These are phyloP conservation scores for Drosophila mulleri DNA, from an alignment of 2,888 invertebrate species.

Conservation along the genomic window DNA sequence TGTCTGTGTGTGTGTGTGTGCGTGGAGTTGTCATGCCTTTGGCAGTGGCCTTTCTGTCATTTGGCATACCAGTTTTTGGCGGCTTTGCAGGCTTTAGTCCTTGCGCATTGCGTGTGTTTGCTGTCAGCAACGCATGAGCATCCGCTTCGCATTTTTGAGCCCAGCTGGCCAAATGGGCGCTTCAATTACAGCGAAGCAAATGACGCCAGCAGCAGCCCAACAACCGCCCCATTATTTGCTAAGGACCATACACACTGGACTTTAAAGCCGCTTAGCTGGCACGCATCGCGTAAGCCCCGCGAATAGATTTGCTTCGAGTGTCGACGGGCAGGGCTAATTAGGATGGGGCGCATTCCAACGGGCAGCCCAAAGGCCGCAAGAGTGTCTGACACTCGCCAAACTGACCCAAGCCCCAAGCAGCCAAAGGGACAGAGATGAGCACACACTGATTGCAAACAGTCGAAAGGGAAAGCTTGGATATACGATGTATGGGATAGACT, in stretches of 20 bases:
- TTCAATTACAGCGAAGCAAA: constrained; percentile 70
- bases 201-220: constrained; percentile 22
- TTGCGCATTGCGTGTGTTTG: constrained; percentile 62
- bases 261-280: constrained; percentile 64
- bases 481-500: not conserved
- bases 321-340: constrained; percentile 53
- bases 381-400: constrained; percentile 17
- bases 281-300: constrained; percentile 21
- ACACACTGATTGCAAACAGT: constrained; percentile 1
- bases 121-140: constrained; percentile 65
- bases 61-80: constrained; percentile 47
- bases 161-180: constrained; percentile 41
- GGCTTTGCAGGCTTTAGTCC: constrained; percentile 9
- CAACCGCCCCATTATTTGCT: constrained; percentile 37
- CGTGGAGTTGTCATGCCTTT: constrained; percentile 17
- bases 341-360: constrained; percentile 23
- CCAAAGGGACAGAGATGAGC: not conserved
- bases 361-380: constrained; percentile 3
- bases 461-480: not conserved
- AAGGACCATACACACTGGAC: constrained; percentile 30
- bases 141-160: constrained; percentile 47
- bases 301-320: constrained; percentile 45
- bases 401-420: not conserved
- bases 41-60: constrained; percentile 50
- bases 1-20: not conserved